phyloP scores from a whole-genome alignment of 2,113 vertebrate genomes.

The Melospiza georgiana region DNA sequence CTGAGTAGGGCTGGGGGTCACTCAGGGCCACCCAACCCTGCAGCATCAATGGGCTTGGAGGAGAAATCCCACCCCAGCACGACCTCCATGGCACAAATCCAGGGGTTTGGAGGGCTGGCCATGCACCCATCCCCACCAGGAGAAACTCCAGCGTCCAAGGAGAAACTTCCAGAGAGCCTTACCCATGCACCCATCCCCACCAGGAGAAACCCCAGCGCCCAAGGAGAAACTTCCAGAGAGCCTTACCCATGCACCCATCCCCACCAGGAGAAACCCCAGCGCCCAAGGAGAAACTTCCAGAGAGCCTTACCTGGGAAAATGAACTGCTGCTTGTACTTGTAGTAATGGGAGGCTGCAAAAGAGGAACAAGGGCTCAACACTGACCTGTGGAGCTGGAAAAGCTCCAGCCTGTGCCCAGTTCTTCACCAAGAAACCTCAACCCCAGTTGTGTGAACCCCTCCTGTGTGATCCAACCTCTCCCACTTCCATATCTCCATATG shows the following conservation, averaged over 20 bases:
- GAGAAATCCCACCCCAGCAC: background rate
- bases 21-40: background rate
- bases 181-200: conserved; percentile 58
- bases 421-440: background rate
- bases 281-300: background rate
- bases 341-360: conserved; percentile 92
- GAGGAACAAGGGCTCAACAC: background rate
- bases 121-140: fast-evolving
- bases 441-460: fast-evolving
- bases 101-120: fast-evolving
- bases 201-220: background rate
- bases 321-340: conserved; percentile 99
- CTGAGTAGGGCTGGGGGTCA: too few relatives aligned
- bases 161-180: conserved; percentile 23
- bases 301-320: conserved; percentile 92
- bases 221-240: background rate
- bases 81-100: too few relatives aligned
- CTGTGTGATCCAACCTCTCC: background rate
- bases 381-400: background rate
- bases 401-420: background rate
- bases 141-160: background rate
- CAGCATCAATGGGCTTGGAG: fast-evolving
- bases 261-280: background rate
- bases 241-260: fast-evolving
- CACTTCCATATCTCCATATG: background rate